Base-by-base conservation (phyloP, 30 jellyfish, hydroid and myxozoan genomes). In the Pelagia noctiluca region DNA sequence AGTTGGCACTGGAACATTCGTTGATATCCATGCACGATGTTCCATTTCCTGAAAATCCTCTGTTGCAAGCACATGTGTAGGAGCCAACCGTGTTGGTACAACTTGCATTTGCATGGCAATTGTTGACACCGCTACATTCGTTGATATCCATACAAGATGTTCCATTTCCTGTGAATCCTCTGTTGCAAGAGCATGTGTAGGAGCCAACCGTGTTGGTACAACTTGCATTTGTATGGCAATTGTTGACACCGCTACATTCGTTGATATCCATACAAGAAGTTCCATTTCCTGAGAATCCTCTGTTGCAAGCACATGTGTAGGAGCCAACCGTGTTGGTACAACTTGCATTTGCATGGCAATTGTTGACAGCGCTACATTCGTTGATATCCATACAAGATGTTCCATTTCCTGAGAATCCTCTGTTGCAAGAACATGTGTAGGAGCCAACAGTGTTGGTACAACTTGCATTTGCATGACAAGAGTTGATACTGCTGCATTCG, bases 31-130 rank as follows among this genome's bases (percentile, higher is more conserved):
- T 36, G 84, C 97, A 89, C 54, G 57, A 70, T 3, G 54, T n/a
- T 80, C 97, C 97, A 80, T 70, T 38, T 26, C 97, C 94, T 24
- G 61, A 47, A 48, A 25, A 88, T 7, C 97, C 97, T 1, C 22
- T 31, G 26, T 49, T 23, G 53, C 97, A 88, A 22, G 23, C 32
- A 49, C 97, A 88, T 25, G 73, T 11, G 22, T 80, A 42, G 12
- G 57, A 42, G 8, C 57, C 57, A 42, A n/a, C n/a, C n/a, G n/a
- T n/a, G 31, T 79, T 79, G 2, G 18, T 28, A 37, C 89, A 79
- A 24, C 64, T 47, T 1, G 92, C 86, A 50, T 61, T 13, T 16
- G 12, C 7, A 46, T 79, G 82, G 42, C 89, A 79, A 48, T 79
- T 79, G 48, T 79, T 53, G 0, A 60, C 25, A 63, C 89, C 89